A percentile compares a stretch with the other conserved stretches of the same genome.
phyloP scores from a whole-genome alignment of 2,888 invertebrate species.

The Chaetoderma sp. region DNA sequence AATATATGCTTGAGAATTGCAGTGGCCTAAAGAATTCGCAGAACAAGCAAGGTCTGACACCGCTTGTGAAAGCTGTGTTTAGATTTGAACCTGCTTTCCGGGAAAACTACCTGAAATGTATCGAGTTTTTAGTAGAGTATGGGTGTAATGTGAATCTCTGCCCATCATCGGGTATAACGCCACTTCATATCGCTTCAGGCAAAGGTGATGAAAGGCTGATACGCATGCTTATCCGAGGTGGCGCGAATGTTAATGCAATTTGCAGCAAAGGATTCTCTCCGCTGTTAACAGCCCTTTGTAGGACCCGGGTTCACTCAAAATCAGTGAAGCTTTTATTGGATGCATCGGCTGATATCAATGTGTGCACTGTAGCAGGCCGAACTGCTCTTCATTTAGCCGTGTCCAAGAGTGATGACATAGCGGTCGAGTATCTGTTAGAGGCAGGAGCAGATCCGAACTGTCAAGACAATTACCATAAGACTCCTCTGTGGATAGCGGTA shows the following conservation, averaged over 20 bases:
- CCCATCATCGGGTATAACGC: slow-evolving; percentile 48
- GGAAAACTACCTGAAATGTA: slow-evolving; percentile 43
- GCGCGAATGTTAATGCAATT: slow-evolving; percentile 52
- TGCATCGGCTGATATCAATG: slow-evolving; percentile 52
- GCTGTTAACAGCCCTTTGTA: slow-evolving; percentile 43
- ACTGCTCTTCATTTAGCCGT: slow-evolving; percentile 57
- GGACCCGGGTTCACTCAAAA: slow-evolving; percentile 40
- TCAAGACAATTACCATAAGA: slow-evolving; percentile 47
- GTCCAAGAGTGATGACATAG: slow-evolving; percentile 49
- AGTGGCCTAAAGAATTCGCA: slow-evolving; percentile 41
- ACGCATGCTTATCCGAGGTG: slow-evolving; percentile 44
- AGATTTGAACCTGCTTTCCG: slow-evolving; percentile 46
- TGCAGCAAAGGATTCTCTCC: slow-evolving; percentile 44
- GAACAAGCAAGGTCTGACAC: slow-evolving; percentile 53
- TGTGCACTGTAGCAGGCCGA: slow-evolving; percentile 43
- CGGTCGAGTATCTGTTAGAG: slow-evolving; percentile 48
- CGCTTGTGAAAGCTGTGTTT: slow-evolving; percentile 49
- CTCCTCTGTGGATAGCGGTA: slow-evolving; percentile 60
- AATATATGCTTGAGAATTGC: slow-evolving; percentile 42
- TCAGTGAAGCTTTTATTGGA: slow-evolving; percentile 49
- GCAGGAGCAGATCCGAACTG: slow-evolving; percentile 52
- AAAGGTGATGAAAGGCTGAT: slow-evolving; percentile 49
- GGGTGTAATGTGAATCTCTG: slow-evolving; percentile 51
- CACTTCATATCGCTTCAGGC: slow-evolving; percentile 57
- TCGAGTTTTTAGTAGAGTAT: slow-evolving; percentile 42